Base-by-base conservation (phyloP, 53 echinoderm and acorn worm genomes). In the Arbacia lixula region DNA sequence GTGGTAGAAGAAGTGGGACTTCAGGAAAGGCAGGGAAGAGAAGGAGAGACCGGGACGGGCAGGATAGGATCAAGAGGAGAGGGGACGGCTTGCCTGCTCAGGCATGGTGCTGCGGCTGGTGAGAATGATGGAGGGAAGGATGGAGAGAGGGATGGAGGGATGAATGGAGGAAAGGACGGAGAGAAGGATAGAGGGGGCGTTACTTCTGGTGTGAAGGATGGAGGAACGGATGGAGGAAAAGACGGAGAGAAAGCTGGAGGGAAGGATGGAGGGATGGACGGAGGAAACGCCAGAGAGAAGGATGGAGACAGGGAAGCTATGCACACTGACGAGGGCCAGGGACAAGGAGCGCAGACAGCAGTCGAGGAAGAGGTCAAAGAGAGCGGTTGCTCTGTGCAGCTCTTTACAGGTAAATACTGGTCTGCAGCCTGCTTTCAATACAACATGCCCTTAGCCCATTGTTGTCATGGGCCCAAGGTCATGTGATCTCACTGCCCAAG, bases 341-440 rank as follows among this genome's bases (percentile, higher is more conserved):
- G 20, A 56, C 10, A 20, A 16, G 30, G 30, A 51, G 67, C 71
- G 58, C 25, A 31, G 16, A 31, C 86, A n/a, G 52, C 38, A 35
- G 33, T 26, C 22, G 10, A 5, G 14, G 24, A 22, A 17, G 53
- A 33, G 55, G 62, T 60, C 42, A 36, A 54, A 33, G 87, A 87
- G 1, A 34, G 32, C 42, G 83, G 90, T 12, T 86, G 90, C 83
- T 79, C 87, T 14, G 85, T 93, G 12, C 93, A 93, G 25, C 62
- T 93, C 8, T 82, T 88, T n/a, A 93, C 88, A 79, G 90, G 93
- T 90, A 82, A 22, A 50, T n/a, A n/a, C n/a, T n/a, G n/a, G n/a
- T n/a, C n/a, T n/a, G n/a, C n/a, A n/a, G n/a, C n/a, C n/a, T n/a
- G n/a, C n/a, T n/a, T n/a, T n/a, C n/a, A 12, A 50, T 50, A 17